Evolutionary conservation across 2,888 invertebrate genomes (phyloP), one percentile per base, ranked within the genome.

Genomic region (Drosophila stalkeri): DNA sequence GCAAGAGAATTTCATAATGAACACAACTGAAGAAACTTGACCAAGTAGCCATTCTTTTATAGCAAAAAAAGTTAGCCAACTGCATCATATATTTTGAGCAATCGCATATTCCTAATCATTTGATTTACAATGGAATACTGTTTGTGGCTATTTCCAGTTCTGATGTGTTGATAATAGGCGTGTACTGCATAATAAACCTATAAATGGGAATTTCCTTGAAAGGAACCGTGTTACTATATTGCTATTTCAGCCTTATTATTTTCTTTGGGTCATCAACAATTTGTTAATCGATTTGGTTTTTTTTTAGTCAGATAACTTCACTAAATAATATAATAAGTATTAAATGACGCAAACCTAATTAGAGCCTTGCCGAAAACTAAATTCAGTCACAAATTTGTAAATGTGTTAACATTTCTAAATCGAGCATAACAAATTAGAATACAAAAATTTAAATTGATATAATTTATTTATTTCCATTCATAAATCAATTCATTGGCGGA

Each of bases 1-100:
- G 27, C 77, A 80, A n/a, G 75, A 72, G 77, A 84, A 80, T 70
- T 80, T 89, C 89, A 86, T 86, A 6, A 59, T 74, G 60, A 46
- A 37, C 55, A 16, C 43, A 69, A 83, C 80, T 84, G 61, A 66
- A 46, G 46, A 31, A 18, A 49, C 11, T 65, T 46, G 37, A 46
- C 27, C 44, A 65, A 59, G 18, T 51, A 49, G 37, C 44, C 41
- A 44, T 18, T 37, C 70, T 87, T 82, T 71, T 82, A 82, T 82
- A 87, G 69, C 27, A 31, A n/a, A 11, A 11, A 20, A 1, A 31
- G 20, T 4, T 1, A 12, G 31, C 31, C 12, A 35, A 6, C 23
- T 27, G 16, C 18, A 31, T 57, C 67, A 63, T 84, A 80, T 65
- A 73, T 88, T 68, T 67, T 82, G n/a, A 61, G 37, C 52, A 77